Evolutionary conservation across 2,797 vertebrate species (phyloP).

Genomic region (Acrossocheilus fasciatus): DNA sequence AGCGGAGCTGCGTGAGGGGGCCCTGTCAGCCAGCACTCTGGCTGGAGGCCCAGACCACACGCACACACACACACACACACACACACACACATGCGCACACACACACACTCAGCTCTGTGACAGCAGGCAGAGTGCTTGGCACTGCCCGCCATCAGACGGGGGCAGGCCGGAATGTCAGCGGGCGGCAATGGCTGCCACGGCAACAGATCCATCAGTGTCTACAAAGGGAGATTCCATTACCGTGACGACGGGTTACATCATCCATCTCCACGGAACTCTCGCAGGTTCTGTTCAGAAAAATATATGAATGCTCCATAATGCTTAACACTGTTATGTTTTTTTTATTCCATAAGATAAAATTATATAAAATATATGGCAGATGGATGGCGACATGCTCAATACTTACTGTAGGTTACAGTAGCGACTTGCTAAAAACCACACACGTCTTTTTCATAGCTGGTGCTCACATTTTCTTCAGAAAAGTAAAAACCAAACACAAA

Average conservation of each 20-base stretch:
- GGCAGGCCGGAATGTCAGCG: conserved; percentile 55
- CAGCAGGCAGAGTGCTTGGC: conserved; percentile 47
- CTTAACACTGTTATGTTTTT: not conserved
- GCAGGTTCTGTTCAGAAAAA: conserved; percentile 20
- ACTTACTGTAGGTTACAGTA: not conserved
- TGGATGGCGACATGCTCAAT: not conserved
- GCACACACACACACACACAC: conserved; percentile 11
- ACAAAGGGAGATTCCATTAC: conserved; percentile 51
- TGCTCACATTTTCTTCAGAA: not conserved
- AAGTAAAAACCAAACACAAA: not conserved
- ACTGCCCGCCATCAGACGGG: conserved; percentile 43
- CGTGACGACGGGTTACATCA: conserved; percentile 50
- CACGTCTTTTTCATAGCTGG: not conserved
- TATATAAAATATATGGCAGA: not conserved
- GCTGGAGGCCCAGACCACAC: conserved; percentile 41
- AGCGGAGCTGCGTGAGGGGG: conserved; percentile 40
- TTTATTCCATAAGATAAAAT: not conserved
- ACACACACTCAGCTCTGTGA: conserved; percentile 15
- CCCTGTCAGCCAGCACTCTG: conserved; percentile 36
- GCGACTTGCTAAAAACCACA: not conserved
- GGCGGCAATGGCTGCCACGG: conserved; percentile 47
- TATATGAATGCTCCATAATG: conserved; percentile 4
- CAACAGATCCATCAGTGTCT: conserved; percentile 58
- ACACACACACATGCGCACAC: conserved; percentile 2
- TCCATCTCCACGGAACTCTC: conserved; percentile 13